Evolutionary conservation across 37 sponge, comb jelly and placozoan species (phyloP).

Genomic region (Halichondria panicea): DNA sequence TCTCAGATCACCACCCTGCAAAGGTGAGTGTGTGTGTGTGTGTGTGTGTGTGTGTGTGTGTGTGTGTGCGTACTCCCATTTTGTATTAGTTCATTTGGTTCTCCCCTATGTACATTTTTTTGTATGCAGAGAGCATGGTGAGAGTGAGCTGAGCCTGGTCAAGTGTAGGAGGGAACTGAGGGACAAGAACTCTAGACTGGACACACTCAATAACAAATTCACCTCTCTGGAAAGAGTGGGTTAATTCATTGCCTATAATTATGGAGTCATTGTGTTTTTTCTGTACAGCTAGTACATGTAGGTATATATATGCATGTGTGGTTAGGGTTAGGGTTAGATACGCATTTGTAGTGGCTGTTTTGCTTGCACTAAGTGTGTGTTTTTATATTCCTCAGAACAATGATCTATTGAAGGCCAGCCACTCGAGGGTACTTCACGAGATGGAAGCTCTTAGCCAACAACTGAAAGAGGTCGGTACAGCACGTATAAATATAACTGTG

Average conservation of each 20-base stretch:
- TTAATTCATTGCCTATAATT: not conserved
- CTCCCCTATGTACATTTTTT: no score
- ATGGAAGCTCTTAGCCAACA: slow-evolving; percentile 42
- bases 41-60: not conserved
- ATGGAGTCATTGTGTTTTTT: not conserved
- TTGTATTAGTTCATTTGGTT: no score
- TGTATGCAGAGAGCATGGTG: slow-evolving; percentile 23
- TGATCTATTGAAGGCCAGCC: slow-evolving; percentile 12
- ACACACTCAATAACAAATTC: slow-evolving; percentile 42
- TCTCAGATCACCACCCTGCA: slow-evolving; percentile 22
- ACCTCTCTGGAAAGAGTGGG: slow-evolving; percentile 45
- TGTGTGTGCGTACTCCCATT: not conserved
- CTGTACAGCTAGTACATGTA: slow-evolving; percentile 3
- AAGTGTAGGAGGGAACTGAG: slow-evolving; percentile 65
- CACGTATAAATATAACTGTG: not conserved
- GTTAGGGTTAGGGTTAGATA: not conserved
- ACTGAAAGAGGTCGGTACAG: slow-evolving; percentile 55
- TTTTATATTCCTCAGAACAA: slow-evolving; percentile 27
- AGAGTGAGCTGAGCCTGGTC: slow-evolving; percentile 65
- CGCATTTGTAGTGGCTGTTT: no score
- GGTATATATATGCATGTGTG: not conserved
- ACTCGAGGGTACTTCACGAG: slow-evolving; percentile 52
- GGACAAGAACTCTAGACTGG: slow-evolving; percentile 39
- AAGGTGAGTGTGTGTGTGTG: slow-evolving; percentile 2
- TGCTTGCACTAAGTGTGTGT: no score